phyloP scores from a whole-genome alignment of 1,140 invertebrate species.

The Sipha flava region DNA sequence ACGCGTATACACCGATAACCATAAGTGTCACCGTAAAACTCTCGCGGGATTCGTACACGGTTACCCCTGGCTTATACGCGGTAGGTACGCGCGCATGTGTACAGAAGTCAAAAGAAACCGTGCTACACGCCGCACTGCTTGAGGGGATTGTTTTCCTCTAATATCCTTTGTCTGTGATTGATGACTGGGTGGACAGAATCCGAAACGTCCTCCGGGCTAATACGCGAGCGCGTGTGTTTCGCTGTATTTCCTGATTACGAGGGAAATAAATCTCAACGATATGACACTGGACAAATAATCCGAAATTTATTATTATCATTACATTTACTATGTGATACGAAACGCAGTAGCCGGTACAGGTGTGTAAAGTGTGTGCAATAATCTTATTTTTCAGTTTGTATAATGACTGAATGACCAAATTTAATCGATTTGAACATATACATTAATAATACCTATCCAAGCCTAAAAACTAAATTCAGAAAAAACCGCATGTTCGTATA shows the following conservation, averaged over 20 bases:
- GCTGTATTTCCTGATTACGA: neutral
- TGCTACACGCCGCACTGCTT: neutral
- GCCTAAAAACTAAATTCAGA: too few relatives aligned
- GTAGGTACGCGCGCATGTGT: neutral
- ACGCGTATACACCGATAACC: neutral
- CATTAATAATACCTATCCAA: too few relatives aligned
- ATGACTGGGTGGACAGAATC: conserved; percentile 26
- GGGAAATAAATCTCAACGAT: neutral
- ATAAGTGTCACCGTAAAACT: neutral
- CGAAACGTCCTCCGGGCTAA: neutral
- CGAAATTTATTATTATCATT: neutral
- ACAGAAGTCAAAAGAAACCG: conserved; percentile 3
- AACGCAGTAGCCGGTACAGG: too few relatives aligned
- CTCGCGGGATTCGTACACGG: conserved; percentile 10
- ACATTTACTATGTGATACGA: too few relatives aligned
- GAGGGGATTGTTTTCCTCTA: conserved; percentile 7
- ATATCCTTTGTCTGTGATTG: conserved; percentile 17
- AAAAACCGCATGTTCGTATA: too few relatives aligned
- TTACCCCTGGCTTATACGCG: neutral
- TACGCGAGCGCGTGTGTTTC: neutral
- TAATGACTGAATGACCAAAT: too few relatives aligned
- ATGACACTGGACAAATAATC: neutral
- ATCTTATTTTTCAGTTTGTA: too few relatives aligned
- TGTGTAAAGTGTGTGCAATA: too few relatives aligned
- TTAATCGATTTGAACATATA: too few relatives aligned